These are phyloP conservation scores for Variabilichromis moorii DNA, from an alignment of 2,113 vertebrate genomes.

Conservation along the genomic window DNA sequence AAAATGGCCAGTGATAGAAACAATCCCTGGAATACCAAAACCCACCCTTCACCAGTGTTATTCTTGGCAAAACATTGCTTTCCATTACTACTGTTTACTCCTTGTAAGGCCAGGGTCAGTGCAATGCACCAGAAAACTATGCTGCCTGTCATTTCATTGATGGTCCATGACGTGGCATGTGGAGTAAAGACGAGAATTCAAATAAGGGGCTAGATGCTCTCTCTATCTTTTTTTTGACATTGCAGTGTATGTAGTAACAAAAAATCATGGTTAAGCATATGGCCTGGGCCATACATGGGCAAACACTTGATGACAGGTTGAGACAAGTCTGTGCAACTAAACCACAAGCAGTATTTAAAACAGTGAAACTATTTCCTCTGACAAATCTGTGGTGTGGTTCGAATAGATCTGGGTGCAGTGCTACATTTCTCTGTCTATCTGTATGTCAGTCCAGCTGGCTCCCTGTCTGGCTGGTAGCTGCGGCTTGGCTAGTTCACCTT, in stretches of 20 bases:
- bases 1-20: slow-evolving; percentile 74
- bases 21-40: slow-evolving; percentile 71
- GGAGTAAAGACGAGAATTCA: not conserved
- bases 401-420: slow-evolving; percentile 4
- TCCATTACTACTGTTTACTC: slow-evolving; percentile 55
- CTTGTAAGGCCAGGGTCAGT: not conserved
- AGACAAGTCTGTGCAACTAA: not conserved
- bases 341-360: slow-evolving; percentile 26
- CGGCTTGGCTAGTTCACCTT: slow-evolving; percentile 16
- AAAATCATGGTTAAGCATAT: not conserved
- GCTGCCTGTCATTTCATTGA: not conserved
- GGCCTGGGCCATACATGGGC: not conserved
- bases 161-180: not conserved
- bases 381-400: slow-evolving; percentile 7
- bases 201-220: not conserved
- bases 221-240: not conserved
- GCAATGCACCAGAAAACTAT: not conserved
- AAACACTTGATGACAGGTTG: not conserved
- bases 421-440: not conserved
- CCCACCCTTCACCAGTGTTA: slow-evolving; percentile 69
- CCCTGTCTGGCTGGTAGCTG: slow-evolving; percentile 2
- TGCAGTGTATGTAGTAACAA: not conserved
- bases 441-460: not conserved
- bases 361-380: slow-evolving; percentile 46
- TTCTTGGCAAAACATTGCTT: slow-evolving; percentile 60